phyloP scores from a whole-genome alignment of 53 echinoderm and acorn worm species.

The Antedon mediterranea region DNA sequence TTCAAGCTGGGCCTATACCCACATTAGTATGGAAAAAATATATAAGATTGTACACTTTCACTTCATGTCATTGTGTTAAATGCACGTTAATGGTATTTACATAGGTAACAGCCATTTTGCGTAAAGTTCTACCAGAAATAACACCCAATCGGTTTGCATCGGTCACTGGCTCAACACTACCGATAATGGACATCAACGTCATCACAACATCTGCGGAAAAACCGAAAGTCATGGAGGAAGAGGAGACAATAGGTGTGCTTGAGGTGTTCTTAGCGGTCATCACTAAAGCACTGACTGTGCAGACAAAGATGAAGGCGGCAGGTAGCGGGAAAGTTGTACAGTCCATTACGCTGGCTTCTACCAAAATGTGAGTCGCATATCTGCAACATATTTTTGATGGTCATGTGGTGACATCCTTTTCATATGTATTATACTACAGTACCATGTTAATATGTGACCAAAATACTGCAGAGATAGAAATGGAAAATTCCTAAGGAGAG shows the following conservation, averaged over 20 bases:
- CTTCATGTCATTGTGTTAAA: too few species aligned
- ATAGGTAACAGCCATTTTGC: slow-evolving; percentile 70
- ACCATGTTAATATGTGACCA: too few species aligned
- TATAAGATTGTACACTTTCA: too few species aligned
- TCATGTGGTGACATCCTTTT: too few species aligned
- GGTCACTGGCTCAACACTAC: slow-evolving; percentile 53
- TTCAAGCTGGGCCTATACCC: too few species aligned
- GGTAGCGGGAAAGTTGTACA: slow-evolving; percentile 24
- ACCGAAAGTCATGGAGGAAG: slow-evolving; percentile 23
- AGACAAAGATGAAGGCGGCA: slow-evolving; percentile 72
- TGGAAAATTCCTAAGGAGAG: too few species aligned
- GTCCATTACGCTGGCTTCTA: slow-evolving; percentile 36
- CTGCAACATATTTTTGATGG: too few species aligned
- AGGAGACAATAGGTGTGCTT: slow-evolving; percentile 51
- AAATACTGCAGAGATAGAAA: too few species aligned
- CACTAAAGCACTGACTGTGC: slow-evolving; percentile 75
- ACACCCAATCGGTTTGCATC: slow-evolving; percentile 66
- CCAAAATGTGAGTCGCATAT: not conserved
- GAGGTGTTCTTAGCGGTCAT: slow-evolving; percentile 90
- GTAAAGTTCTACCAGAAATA: slow-evolving; percentile 69
- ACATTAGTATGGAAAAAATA: too few species aligned
- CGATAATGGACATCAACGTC: slow-evolving; percentile 54
- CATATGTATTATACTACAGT: too few species aligned
- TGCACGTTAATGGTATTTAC: not conserved
- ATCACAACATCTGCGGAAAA: slow-evolving; percentile 47